Evolutionary conservation across 2,113 vertebrate genomes (phyloP).

Genomic region (Mobula hypostoma): DNA sequence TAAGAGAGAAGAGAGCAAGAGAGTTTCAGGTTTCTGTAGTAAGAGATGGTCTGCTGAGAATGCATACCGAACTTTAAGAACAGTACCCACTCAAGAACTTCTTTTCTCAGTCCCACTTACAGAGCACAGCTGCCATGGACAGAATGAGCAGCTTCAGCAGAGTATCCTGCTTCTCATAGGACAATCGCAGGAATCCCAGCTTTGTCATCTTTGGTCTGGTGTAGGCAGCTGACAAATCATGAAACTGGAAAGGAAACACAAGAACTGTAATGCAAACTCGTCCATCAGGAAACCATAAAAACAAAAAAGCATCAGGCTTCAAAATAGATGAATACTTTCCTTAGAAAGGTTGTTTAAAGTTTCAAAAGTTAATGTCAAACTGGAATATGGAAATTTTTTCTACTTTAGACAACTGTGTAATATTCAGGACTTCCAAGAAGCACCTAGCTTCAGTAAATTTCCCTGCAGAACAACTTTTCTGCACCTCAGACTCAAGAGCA

Average conservation of each 20-base stretch:
- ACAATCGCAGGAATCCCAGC: constrained; percentile 87
- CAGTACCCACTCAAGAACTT: neutral
- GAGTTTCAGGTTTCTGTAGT: neutral
- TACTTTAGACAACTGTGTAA: neutral
- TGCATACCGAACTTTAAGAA: too few species aligned
- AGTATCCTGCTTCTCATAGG: constrained; percentile 98
- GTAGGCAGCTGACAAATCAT: constrained; percentile 9
- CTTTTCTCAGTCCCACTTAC: constrained; percentile 61
- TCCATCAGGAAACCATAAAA: too few species aligned
- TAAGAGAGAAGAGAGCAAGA: neutral
- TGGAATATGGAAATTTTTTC: neutral
- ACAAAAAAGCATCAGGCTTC: neutral
- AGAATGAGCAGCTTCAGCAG: constrained; percentile 96
- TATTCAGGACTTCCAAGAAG: neutral
- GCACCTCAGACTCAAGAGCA: neutral
- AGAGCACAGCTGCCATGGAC: constrained; percentile 92
- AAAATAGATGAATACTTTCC: neutral
- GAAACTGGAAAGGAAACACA: neutral
- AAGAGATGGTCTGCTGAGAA: neutral
- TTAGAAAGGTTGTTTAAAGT: neutral
- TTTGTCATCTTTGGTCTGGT: constrained; percentile 72
- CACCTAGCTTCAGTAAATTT: neutral
- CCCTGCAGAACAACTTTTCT: neutral
- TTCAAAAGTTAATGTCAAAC: neutral
- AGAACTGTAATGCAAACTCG: neutral